Evolutionary conservation across 2,888 invertebrate genomes (phyloP).

Genomic region (Hoplodrina blanda): DNA sequence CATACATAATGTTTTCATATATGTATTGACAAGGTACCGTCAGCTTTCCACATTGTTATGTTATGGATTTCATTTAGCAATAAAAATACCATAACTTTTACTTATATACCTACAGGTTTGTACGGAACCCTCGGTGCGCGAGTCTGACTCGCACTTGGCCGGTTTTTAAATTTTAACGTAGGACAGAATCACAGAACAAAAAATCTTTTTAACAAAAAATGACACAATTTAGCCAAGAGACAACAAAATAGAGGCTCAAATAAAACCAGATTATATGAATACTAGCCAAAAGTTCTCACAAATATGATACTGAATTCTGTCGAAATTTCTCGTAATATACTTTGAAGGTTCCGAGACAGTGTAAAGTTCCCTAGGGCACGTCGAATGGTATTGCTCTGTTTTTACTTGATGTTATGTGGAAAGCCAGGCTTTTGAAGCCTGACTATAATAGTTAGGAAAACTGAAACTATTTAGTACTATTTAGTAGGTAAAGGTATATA

Average conservation of each 20-base stretch:
- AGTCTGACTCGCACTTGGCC: too few species aligned
- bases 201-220: slow-evolving; percentile 1
- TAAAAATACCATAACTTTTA: too few species aligned
- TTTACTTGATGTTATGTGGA: slow-evolving; percentile 26
- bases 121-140: too few species aligned
- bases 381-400: slow-evolving; percentile 16
- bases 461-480: neutral
- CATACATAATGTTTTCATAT: too few species aligned
- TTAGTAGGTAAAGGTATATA: neutral
- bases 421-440: neutral
- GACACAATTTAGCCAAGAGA: slow-evolving; percentile 3
- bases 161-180: too few species aligned
- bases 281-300: slow-evolving; percentile 21
- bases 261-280: slow-evolving; percentile 38
- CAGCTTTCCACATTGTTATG: too few species aligned
- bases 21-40: too few species aligned
- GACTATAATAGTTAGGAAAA: neutral
- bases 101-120: too few species aligned
- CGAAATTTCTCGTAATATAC: slow-evolving; percentile 33
- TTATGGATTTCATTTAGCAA: too few species aligned
- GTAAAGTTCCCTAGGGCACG: slow-evolving; percentile 32
- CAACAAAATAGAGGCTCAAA: slow-evolving; percentile 1
- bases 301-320: slow-evolving; percentile 39
- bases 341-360: slow-evolving; percentile 44
- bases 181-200: too few species aligned